These are phyloP conservation scores for Poecile atricapillus DNA, from an alignment of 2,113 vertebrate species.

Conservation along the genomic window DNA sequence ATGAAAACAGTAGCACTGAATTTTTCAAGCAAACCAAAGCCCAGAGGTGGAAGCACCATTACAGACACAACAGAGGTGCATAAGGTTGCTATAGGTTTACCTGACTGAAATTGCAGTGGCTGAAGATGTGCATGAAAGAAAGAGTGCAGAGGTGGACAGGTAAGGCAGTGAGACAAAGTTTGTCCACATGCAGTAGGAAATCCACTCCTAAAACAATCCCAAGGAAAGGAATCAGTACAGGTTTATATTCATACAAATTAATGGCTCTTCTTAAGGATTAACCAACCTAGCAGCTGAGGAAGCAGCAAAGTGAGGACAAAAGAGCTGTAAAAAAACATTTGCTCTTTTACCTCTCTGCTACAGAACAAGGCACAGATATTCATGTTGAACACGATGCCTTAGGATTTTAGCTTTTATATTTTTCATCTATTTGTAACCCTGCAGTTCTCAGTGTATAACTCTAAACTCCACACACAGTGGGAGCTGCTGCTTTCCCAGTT, in stretches of 20 bases:
- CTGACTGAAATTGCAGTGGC: background rate
- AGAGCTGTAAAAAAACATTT: background rate
- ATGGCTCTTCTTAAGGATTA: background rate
- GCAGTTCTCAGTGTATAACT: background rate
- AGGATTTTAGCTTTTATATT: background rate
- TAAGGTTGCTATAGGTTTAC: background rate
- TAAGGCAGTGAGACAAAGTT: background rate
- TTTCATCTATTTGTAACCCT: background rate
- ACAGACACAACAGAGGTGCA: accelerated
- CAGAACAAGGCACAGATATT: accelerated
- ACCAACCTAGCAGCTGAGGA: background rate
- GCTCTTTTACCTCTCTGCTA: background rate
- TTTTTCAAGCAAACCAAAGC: background rate
- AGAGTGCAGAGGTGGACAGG: background rate
- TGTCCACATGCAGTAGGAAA: accelerated
- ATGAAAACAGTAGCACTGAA: background rate
- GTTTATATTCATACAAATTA: background rate
- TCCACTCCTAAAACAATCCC: background rate
- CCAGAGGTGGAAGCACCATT: background rate
- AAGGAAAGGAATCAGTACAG: background rate
- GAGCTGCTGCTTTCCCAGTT: background rate
- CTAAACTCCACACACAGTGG: background rate
- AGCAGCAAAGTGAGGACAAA: background rate
- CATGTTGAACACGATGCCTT: accelerated
- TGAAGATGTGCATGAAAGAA: no score